Evolutionary conservation across 2,888 invertebrate species (phyloP).

Genomic region (Trissolcus japonicus): DNA sequence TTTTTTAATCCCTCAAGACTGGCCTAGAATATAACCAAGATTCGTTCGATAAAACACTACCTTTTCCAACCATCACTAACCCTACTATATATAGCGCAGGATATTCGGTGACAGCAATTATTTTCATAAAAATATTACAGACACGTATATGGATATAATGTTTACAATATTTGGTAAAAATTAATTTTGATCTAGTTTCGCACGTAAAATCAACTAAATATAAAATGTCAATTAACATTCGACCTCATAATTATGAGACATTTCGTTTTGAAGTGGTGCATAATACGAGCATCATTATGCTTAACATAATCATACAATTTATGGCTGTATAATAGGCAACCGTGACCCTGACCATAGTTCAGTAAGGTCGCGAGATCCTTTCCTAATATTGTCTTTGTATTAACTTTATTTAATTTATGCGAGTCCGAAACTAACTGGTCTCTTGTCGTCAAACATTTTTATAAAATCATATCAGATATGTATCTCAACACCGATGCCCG

Average conservation of each 20-base stretch:
- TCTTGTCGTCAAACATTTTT: no score
- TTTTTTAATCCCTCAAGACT: neutral
- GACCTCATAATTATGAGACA: slow-evolving; percentile 41
- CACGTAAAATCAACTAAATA: slow-evolving; percentile 33
- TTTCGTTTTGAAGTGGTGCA: slow-evolving; percentile 50
- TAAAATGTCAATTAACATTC: slow-evolving; percentile 46
- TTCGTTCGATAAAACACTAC: slow-evolving; percentile 14
- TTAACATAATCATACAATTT: slow-evolving; percentile 65
- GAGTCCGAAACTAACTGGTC: slow-evolving; percentile 14
- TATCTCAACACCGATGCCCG: slow-evolving; percentile 59
- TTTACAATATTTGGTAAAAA: no score
- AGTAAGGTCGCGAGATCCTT: slow-evolving; percentile 57
- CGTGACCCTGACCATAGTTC: slow-evolving; percentile 57
- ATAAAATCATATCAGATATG: slow-evolving; percentile 65
- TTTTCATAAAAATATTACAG: no score
- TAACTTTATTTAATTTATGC: slow-evolving; percentile 60
- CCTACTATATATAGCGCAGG: neutral
- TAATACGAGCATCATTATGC: slow-evolving; percentile 55
- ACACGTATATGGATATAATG: no score
- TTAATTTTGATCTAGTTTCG: slow-evolving; percentile 11
- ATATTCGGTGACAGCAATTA: no score
- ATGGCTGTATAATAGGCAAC: slow-evolving; percentile 60
- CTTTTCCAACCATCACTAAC: no score
- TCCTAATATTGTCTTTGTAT: slow-evolving; percentile 60
- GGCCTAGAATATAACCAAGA: slow-evolving; percentile 29